These are phyloP conservation scores for Procambarus virginalis DNA, from an alignment of 1,140 invertebrate genomes.

Conservation along the genomic window DNA sequence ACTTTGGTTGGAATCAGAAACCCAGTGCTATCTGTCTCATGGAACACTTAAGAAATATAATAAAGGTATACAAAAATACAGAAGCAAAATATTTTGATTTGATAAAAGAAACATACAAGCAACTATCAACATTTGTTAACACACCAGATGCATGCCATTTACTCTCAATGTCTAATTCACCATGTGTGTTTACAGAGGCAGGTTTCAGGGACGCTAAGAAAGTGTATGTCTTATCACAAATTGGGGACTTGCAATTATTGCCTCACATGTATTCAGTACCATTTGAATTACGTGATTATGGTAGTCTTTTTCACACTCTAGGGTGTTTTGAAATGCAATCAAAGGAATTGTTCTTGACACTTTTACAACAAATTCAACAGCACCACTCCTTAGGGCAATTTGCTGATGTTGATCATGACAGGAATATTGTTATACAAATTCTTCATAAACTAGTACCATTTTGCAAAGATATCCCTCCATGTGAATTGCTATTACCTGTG, in stretches of 20 bases:
- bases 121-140: background rate
- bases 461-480: background rate
- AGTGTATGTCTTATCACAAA: background rate
- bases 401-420: conserved; percentile 1
- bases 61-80: background rate
- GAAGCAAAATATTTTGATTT: conserved; percentile 1
- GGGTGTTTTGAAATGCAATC: conserved; percentile 28
- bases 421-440: conserved; percentile 21
- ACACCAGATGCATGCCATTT: background rate
- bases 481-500: conserved; percentile 23
- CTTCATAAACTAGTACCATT: conserved; percentile 22
- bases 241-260: conserved; percentile 13
- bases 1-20: conserved; percentile 17
- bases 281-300: conserved; percentile 24
- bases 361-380: conserved; percentile 9
- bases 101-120: conserved; percentile 10
- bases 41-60: conserved; percentile 20
- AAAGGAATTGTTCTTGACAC: conserved; percentile 2
- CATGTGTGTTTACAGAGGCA: conserved; percentile 30
- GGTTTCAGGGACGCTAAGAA: conserved; percentile 26
- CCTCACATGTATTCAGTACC: conserved; percentile 36
- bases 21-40: background rate
- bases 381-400: background rate
- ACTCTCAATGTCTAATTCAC: background rate
- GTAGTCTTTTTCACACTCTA: background rate